phyloP scores from a whole-genome alignment of 2,113 vertebrate genomes.

The Halichoeres trimaculatus region DNA sequence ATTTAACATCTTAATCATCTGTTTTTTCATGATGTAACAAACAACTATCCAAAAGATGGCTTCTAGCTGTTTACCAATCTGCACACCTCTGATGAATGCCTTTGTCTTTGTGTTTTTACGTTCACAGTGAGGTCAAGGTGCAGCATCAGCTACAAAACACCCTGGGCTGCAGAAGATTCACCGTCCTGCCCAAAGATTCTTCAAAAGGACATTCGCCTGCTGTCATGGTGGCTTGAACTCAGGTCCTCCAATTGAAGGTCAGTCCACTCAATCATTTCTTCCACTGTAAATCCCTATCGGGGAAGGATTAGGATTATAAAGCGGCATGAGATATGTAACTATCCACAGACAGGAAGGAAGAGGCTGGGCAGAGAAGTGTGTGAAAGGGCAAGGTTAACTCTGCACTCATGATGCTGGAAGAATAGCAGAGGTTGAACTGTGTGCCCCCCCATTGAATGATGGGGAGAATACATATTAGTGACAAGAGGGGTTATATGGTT shows the following conservation, averaged over 20 bases:
- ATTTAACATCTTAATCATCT: background rate
- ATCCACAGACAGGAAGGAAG: slow-evolving; percentile 26
- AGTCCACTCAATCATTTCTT: slow-evolving; percentile 47
- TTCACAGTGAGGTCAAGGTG: slow-evolving; percentile 8
- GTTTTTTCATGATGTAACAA: background rate
- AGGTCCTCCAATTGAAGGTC: slow-evolving; percentile 43
- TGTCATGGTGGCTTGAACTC: slow-evolving; percentile 37
- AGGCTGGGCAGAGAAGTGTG: background rate
- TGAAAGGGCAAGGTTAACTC: slow-evolving; percentile 26
- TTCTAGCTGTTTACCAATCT: background rate
- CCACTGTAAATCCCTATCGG: slow-evolving; percentile 47
- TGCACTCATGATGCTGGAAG: slow-evolving; percentile 9
- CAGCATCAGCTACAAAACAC: background rate
- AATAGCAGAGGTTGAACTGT: background rate
- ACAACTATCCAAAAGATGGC: background rate
- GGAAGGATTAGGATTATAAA: slow-evolving; percentile 44
- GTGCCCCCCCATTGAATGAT: background rate
- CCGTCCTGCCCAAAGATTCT: slow-evolving; percentile 10
- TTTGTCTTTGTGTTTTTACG: slow-evolving; percentile 3
- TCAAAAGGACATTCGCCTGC: slow-evolving; percentile 14
- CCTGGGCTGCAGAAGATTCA: slow-evolving; percentile 29
- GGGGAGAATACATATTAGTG: background rate
- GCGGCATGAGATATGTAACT: slow-evolving; percentile 44
- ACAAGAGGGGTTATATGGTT: background rate
- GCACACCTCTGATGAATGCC: background rate